Base-by-base conservation (phyloP, 2,113 vertebrate species). In the Myrmecobius fasciatus region DNA sequence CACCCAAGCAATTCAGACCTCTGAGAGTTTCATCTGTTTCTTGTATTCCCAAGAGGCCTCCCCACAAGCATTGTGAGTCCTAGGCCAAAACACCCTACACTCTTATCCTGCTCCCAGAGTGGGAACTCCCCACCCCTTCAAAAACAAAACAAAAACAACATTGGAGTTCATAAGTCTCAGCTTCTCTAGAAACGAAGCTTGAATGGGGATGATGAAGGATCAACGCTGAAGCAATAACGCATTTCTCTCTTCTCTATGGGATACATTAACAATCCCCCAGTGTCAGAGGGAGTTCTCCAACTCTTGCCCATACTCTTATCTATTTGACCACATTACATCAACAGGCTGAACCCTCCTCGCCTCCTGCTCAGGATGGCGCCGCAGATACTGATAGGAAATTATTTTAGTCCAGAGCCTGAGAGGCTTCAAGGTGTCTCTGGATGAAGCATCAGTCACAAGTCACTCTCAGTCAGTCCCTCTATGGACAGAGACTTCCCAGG, bases 181-280 rank as follows among this genome's bases (percentile, higher is more conserved):
- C 47, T 60, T 54, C 56, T 22, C 48, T 8, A n/a, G 56, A 36
- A 49, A 22, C 20, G 10, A 67, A 49, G 12, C 20, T 56, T 25
- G 48, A 46, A 24, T 47, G 8, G 31, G 0, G 8, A 56, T 28
- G 95, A 94, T 26, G 95, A 96, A 89, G 93, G 95, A 97, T 97
- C 96, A 95, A 97, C 97, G 97, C 95, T 95, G 95, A 96, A 97
- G 97, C 95, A 97, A 94, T 97, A 97, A 97, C 95, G 0, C 90
- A 91, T 93, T 28, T 93, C 95, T 97, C 92, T 95, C 95, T 92
- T 95, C 95, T 97, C 93, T 51, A n/a, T 93, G 48, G 67, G 96
- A 96, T 95, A 88, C 96, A 97, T 96, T 96, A 97, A 95, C 92
- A 92, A 92, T 96, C 95, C 53, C 88, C 91, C 75, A 88, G 96